Percentiles rank a stretch among this genome's conserved stretches.
Evolutionary conservation across 2,113 vertebrate genomes (phyloP).

Genomic region (Bubo blakistoni): DNA sequence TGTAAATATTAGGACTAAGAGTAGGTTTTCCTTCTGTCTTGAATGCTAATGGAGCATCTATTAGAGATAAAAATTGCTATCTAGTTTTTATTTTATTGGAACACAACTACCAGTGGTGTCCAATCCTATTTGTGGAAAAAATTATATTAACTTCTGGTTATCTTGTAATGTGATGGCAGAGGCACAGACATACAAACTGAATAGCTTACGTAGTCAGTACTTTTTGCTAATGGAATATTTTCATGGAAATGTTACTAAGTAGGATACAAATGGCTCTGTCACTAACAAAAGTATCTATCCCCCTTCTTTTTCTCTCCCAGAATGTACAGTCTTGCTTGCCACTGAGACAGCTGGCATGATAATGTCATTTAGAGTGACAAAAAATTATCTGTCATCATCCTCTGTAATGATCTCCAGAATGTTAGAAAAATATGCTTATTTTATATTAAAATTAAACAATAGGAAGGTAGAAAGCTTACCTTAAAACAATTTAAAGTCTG

Average conservation of each 20-base stretch:
- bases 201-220: not conserved
- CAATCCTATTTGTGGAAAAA: not conserved
- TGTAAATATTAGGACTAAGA: not conserved
- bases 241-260: not conserved
- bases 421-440: conserved; percentile 21
- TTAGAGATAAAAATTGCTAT: not conserved
- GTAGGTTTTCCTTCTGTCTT: not conserved
- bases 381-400: conserved; percentile 39
- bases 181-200: not conserved
- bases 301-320: not conserved
- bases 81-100: not conserved
- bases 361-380: conserved; percentile 48
- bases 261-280: conserved; percentile 4
- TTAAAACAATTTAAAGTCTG: conserved; percentile 11
- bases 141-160: not conserved
- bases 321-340: not conserved
- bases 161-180: not conserved
- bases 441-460: conserved; percentile 8
- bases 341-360: conserved; percentile 6
- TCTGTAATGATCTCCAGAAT: conserved; percentile 15
- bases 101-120: not conserved
- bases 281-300: not conserved
- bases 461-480: not conserved
- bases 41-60: not conserved
- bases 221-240: not conserved